These are phyloP conservation scores for Tympanuchus pallidicinctus DNA, from an alignment of 2,113 vertebrate genomes.

Conservation along the genomic window DNA sequence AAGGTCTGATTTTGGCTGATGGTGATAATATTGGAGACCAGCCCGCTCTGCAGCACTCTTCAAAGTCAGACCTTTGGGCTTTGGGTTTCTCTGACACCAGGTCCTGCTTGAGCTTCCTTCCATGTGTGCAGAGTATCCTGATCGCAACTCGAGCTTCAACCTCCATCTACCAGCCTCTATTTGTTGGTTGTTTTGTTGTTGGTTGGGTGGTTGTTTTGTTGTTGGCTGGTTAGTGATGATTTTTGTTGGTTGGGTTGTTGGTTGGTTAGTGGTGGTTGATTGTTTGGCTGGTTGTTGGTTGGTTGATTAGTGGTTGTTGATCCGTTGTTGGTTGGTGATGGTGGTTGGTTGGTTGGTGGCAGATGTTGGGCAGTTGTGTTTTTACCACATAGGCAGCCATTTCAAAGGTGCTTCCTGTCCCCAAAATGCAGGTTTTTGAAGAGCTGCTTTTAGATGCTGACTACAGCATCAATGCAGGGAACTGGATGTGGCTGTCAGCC, in stretches of 20 bases:
- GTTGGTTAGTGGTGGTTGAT: too few relatives aligned
- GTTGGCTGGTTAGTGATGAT: too few relatives aligned
- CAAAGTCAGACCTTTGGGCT: background rate
- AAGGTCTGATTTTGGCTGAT: background rate
- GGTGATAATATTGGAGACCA: background rate
- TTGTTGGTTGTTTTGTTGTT: too few relatives aligned
- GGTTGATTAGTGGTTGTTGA: too few relatives aligned
- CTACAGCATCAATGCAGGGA: slow-evolving; percentile 71
- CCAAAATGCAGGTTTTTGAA: slow-evolving; percentile 65
- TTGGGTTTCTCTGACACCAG: accelerated
- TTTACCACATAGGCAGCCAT: background rate
- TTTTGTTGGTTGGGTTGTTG: background rate
- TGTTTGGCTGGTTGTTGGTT: too few relatives aligned
- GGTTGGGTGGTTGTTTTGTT: too few relatives aligned
- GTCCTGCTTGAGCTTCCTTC: background rate
- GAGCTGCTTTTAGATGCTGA: slow-evolving; percentile 75
- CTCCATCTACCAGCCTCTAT: background rate
- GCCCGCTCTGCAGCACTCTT: background rate
- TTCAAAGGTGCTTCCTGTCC: background rate
- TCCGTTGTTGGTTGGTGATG: too few relatives aligned
- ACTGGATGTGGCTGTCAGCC: slow-evolving; percentile 78
- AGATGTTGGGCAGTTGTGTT: background rate
- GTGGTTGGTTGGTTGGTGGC: too few relatives aligned
- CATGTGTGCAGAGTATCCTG: background rate
- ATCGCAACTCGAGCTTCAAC: too few relatives aligned